Conservation (phyloP, 2,113 vertebrate genomes). For the Danio rerio region DNA sequence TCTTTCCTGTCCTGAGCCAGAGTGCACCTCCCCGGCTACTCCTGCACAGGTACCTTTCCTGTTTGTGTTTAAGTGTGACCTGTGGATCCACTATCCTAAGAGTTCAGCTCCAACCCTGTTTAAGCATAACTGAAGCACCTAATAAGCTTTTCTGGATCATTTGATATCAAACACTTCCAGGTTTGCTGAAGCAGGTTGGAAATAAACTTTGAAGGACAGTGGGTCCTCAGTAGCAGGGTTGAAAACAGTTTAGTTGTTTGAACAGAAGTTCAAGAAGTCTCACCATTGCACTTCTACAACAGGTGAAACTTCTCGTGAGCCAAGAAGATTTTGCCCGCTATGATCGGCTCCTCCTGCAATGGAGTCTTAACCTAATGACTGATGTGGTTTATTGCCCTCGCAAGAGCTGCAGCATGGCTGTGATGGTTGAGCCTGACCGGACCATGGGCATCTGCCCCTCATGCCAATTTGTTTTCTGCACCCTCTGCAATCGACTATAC, state of each 20-base stretch:
- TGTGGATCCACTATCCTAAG: background rate
- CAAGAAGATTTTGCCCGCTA: constrained; percentile 92
- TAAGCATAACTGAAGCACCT: no score
- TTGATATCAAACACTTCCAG: no score
- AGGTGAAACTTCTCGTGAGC: constrained; percentile 94
- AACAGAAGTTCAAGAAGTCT: background rate
- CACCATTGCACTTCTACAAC: background rate
- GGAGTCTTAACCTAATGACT: constrained; percentile 91
- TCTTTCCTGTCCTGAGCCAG: constrained; percentile 93
- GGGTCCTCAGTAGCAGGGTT: no score
- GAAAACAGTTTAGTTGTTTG: background rate
- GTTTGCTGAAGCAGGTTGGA: no score
- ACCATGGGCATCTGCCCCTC: constrained; percentile 92
- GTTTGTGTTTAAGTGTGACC: background rate
- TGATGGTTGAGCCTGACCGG: constrained; percentile 90
- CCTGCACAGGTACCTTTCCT: constrained; percentile 86
- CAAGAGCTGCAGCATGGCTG: constrained; percentile 83
- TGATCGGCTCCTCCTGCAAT: constrained; percentile 93
- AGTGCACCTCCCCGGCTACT: constrained; percentile 89
- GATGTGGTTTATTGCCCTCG: constrained; percentile 96
- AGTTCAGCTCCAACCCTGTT: no score
- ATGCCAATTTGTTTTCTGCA: constrained; percentile 95
- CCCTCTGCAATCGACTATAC: constrained; percentile 88
- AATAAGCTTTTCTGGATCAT: no score
- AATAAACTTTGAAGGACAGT: no score